Conservation (phyloP, 30 jellyfish, hydroid and myxozoan genomes). For the Aurelia sp. region DNA sequence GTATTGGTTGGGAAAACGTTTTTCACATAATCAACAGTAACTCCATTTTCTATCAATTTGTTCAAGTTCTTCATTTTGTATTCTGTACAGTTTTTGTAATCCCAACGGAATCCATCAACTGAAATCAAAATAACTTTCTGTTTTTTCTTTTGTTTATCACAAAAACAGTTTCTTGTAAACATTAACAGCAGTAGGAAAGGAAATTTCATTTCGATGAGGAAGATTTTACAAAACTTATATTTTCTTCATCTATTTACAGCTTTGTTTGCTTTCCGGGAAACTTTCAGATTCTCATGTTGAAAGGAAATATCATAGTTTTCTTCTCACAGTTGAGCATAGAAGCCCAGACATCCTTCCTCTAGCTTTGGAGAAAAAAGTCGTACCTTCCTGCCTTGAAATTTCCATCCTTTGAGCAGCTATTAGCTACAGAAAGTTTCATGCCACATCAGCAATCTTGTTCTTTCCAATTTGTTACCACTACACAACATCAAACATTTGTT, state of each 20-base stretch:
- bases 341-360: too few species aligned
- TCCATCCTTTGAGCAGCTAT: too few species aligned
- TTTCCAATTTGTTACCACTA: too few species aligned
- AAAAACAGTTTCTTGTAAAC: too few species aligned
- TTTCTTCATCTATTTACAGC: too few species aligned
- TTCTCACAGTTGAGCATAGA: too few species aligned
- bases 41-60: slow-evolving; percentile 73
- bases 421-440: too few species aligned
- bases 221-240: not conserved
- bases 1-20: slow-evolving; percentile 94
- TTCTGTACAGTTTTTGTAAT: slow-evolving; percentile 50
- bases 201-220: not conserved
- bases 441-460: too few species aligned
- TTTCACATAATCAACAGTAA: slow-evolving; percentile 82
- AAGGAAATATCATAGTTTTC: too few species aligned
- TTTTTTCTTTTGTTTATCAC: not conserved
- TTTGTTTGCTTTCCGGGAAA: not conserved
- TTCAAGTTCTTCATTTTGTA: slow-evolving; percentile 58
- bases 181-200: not conserved
- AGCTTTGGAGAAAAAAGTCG: too few species aligned
- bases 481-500: too few species aligned
- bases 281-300: not conserved
- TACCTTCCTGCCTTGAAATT: too few species aligned
- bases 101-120: slow-evolving; percentile 96
- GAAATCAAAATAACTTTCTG: slow-evolving; percentile 81